These are phyloP conservation scores for Palythoa heliodiscus DNA, from an alignment of 92 coral and sea anemone genomes.

Conservation along the genomic window DNA sequence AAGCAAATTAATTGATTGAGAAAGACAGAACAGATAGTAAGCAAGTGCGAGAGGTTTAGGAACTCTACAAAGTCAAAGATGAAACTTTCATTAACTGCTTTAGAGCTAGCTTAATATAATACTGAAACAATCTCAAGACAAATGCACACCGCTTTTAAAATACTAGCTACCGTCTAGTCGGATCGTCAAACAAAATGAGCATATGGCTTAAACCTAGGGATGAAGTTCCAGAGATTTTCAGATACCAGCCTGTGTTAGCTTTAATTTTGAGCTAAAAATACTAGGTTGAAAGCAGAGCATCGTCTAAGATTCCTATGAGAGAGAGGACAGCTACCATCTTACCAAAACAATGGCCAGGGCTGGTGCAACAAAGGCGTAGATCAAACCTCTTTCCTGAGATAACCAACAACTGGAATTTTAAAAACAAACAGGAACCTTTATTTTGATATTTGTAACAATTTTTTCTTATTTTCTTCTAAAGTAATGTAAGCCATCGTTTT, in stretches of 20 bases:
- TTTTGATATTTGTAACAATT: too few relatives aligned
- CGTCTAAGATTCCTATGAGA: neutral
- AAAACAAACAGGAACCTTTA: neutral
- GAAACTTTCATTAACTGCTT: too few relatives aligned
- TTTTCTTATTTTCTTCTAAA: neutral
- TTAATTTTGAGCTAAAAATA: neutral
- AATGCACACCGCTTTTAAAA: too few relatives aligned
- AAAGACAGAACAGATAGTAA: neutral
- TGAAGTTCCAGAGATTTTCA: too few relatives aligned
- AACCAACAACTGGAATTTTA: slow-evolving; percentile 63
- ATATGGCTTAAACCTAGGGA: too few relatives aligned
- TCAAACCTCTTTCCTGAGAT: slow-evolving; percentile 55
- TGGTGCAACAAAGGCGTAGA: slow-evolving; percentile 67
- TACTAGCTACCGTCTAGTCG: too few relatives aligned
- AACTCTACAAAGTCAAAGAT: too few relatives aligned
- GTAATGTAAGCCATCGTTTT: too few relatives aligned
- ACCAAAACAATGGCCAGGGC: slow-evolving; percentile 63
- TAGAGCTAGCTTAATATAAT: too few relatives aligned
- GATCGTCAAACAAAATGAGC: too few relatives aligned
- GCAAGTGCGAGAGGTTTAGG: neutral
- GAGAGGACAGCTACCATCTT: slow-evolving; percentile 1
- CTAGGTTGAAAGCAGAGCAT: neutral
- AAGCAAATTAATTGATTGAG: neutral
- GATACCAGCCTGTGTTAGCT: too few relatives aligned
- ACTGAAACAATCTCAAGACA: too few relatives aligned